These are phyloP conservation scores for Brevimyrus niger DNA, from an alignment of 2,113 vertebrate genomes.

Conservation along the genomic window DNA sequence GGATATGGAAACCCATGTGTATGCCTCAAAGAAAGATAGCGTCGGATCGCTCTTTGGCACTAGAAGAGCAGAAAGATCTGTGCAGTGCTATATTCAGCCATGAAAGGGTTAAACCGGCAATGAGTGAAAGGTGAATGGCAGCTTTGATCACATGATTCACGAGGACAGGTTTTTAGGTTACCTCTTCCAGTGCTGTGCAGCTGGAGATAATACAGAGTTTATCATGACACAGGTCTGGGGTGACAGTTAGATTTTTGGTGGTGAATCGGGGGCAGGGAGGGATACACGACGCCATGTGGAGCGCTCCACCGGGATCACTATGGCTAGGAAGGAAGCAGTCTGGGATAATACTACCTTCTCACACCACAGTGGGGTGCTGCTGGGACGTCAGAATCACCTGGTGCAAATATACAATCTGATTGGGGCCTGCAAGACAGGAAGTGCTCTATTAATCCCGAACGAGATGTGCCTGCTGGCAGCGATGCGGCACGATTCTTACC, in stretches of 20 bases:
- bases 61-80: neutral
- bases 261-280: neutral
- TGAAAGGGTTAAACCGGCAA: conserved; percentile 1
- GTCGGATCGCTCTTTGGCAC: neutral
- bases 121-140: neutral
- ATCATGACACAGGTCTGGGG: neutral
- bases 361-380: conserved; percentile 32
- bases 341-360: conserved; percentile 29
- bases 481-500: neutral
- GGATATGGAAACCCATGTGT: neutral
- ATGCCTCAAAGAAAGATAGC: neutral
- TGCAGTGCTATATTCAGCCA: neutral
- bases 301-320: neutral
- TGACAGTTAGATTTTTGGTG: conserved; percentile 1
- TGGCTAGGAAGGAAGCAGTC: neutral
- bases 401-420: conserved; percentile 32
- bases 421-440: conserved; percentile 31
- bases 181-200: neutral
- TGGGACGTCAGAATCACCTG: conserved; percentile 26
- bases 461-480: neutral
- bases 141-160: neutral
- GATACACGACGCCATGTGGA: neutral
- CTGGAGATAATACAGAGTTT: neutral
- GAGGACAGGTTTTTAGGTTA: neutral
- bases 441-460: conserved; percentile 14